Conservation (phyloP, 1,140 invertebrate species). For the Drosophila ironensis region DNA sequence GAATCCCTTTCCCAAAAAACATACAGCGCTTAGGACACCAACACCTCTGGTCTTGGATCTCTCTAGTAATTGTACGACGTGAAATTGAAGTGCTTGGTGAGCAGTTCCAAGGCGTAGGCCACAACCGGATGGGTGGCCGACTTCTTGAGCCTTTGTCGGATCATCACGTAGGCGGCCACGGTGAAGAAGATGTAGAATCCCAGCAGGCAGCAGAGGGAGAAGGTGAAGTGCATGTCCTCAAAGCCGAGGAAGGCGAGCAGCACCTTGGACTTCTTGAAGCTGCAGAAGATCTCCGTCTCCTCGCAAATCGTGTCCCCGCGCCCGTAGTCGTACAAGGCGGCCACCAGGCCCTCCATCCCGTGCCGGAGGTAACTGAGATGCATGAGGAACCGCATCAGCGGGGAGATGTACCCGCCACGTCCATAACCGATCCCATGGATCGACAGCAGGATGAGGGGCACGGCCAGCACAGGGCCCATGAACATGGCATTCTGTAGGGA, state of each 20-base stretch:
- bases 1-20: not conserved
- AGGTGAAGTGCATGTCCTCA: slow-evolving; percentile 63
- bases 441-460: slow-evolving; percentile 89
- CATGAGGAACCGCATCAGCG: slow-evolving; percentile 88
- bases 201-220: slow-evolving; percentile 64
- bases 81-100: slow-evolving; percentile 77
- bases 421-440: slow-evolving; percentile 89
- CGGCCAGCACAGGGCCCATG: slow-evolving; percentile 87
- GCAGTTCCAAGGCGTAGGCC: slow-evolving; percentile 50
- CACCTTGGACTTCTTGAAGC: slow-evolving; percentile 85
- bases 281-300: slow-evolving; percentile 86
- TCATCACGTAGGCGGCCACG: slow-evolving; percentile 63
- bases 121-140: slow-evolving; percentile 45
- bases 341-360: slow-evolving; percentile 89
- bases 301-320: slow-evolving; percentile 87
- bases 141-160: slow-evolving; percentile 64
- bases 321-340: slow-evolving; percentile 89
- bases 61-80: slow-evolving; percentile 77
- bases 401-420: slow-evolving; percentile 83
- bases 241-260: slow-evolving; percentile 73
- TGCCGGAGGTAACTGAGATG: slow-evolving; percentile 92
- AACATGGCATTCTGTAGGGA: slow-evolving; percentile 89
- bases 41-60: not conserved
- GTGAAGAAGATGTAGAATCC: slow-evolving; percentile 74
- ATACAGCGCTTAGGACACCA: not conserved